Evolutionary conservation across 2,888 invertebrate species (phyloP).

Genomic region (Chromoteleia sp.): DNA sequence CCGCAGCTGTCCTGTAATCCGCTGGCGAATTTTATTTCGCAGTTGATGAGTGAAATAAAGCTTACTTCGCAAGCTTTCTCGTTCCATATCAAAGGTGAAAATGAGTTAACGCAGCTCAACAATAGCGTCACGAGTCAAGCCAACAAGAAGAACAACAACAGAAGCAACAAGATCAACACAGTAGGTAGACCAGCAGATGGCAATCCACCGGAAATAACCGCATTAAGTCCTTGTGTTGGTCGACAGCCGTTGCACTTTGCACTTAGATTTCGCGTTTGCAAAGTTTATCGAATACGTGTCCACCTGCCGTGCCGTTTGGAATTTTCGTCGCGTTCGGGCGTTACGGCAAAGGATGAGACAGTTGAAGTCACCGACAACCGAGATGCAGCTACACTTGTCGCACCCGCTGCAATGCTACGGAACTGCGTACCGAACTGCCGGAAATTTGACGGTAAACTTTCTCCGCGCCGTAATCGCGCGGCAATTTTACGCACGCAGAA

Average conservation of each 20-base stretch:
- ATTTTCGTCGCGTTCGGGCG: neutral
- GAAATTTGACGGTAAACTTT: slow-evolving; percentile 33
- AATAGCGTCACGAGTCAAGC: neutral
- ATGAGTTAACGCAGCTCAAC: neutral
- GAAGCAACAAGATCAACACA: neutral
- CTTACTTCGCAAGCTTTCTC: slow-evolving; percentile 22
- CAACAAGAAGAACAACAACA: neutral
- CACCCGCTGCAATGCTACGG: neutral
- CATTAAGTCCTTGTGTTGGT: neutral
- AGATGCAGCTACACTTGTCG: neutral
- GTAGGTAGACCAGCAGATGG: neutral
- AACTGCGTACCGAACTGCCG: neutral
- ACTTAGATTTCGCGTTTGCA: slow-evolving; percentile 43
- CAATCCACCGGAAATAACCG: neutral
- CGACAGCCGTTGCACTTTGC: slow-evolving; percentile 45
- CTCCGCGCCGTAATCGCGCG: slow-evolving; percentile 11
- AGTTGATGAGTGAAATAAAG: slow-evolving; percentile 18
- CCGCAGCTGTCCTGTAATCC: slow-evolving; percentile 7
- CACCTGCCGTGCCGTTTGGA: neutral
- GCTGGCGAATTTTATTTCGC: slow-evolving; percentile 22
- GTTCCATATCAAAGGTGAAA: neutral
- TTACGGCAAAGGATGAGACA: neutral
- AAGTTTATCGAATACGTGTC: slow-evolving; percentile 62
- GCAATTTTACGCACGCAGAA: slow-evolving; percentile 20
- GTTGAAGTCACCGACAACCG: slow-evolving; percentile 1